phyloP scores from a whole-genome alignment of 1,140 invertebrate species.

The Antheraea pernyi region DNA sequence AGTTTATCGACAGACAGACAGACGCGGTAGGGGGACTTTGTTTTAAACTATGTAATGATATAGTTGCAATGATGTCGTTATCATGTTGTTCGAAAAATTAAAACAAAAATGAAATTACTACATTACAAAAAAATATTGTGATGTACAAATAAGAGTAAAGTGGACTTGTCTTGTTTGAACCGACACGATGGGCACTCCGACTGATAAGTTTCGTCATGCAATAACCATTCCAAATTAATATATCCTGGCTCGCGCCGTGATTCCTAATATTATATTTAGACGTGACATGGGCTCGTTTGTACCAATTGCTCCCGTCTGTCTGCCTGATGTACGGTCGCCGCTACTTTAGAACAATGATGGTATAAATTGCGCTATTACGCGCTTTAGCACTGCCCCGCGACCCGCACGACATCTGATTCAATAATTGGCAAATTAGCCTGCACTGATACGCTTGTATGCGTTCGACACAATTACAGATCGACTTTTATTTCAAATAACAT shows the following conservation, averaged over 20 bases:
- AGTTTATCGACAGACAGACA: no score
- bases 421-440: slow-evolving; percentile 50
- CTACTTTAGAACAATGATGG: slow-evolving; percentile 78
- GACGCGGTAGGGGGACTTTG: no score
- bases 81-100: neutral
- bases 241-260: slow-evolving; percentile 78
- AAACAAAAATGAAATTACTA: no score
- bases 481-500: slow-evolving; percentile 22
- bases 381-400: slow-evolving; percentile 51
- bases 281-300: slow-evolving; percentile 77
- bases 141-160: neutral
- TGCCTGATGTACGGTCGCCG: slow-evolving; percentile 72
- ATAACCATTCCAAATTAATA: slow-evolving; percentile 74
- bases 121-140: neutral
- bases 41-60: no score
- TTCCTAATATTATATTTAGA: slow-evolving; percentile 80
- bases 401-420: slow-evolving; percentile 35
- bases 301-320: slow-evolving; percentile 76
- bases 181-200: neutral
- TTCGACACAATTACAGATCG: slow-evolving; percentile 31
- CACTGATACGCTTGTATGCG: slow-evolving; percentile 43
- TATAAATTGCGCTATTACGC: slow-evolving; percentile 73
- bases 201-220: slow-evolving; percentile 52
- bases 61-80: neutral
- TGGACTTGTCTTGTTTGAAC: slow-evolving; percentile 8